Evolutionary conservation across 2,888 invertebrate species (phyloP).

Genomic region (Brachylomia viminalis): DNA sequence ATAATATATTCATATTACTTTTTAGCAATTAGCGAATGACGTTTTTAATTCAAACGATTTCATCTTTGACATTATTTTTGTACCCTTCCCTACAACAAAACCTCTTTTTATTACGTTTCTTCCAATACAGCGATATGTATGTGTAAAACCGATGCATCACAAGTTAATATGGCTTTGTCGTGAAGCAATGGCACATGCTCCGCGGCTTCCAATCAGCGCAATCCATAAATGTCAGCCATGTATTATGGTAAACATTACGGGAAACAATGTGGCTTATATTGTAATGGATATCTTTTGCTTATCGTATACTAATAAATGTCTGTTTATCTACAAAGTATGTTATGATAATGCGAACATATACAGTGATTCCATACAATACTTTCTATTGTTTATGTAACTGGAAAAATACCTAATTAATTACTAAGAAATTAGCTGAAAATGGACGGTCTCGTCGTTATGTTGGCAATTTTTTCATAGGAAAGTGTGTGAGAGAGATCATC

Average conservation of each 20-base stretch:
- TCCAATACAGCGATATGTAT: not conserved
- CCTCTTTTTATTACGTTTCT: not conserved
- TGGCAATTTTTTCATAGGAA: too few relatives aligned
- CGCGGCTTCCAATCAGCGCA: slow-evolving; percentile 36
- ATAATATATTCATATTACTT: too few relatives aligned
- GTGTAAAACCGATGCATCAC: slow-evolving; percentile 31
- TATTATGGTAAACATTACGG: slow-evolving; percentile 29
- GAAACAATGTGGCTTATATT: slow-evolving; percentile 12
- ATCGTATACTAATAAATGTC: not conserved
- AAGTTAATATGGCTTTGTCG: slow-evolving; percentile 45
- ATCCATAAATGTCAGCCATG: slow-evolving; percentile 48
- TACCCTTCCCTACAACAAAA: not conserved
- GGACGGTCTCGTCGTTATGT: too few relatives aligned
- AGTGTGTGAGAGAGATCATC: not conserved
- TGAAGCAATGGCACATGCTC: slow-evolving; percentile 43
- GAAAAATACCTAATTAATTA: not conserved
- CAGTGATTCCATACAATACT: not conserved
- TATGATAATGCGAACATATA: not conserved
- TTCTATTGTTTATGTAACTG: not conserved
- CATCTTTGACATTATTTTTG: too few relatives aligned
- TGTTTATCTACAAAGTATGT: not conserved
- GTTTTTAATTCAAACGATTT: too few relatives aligned
- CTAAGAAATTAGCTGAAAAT: not conserved
- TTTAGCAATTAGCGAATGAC: too few relatives aligned
- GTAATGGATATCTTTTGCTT: slow-evolving; percentile 21